phyloP scores from a whole-genome alignment of 2,888 invertebrate species.

The Agrilus mali region DNA sequence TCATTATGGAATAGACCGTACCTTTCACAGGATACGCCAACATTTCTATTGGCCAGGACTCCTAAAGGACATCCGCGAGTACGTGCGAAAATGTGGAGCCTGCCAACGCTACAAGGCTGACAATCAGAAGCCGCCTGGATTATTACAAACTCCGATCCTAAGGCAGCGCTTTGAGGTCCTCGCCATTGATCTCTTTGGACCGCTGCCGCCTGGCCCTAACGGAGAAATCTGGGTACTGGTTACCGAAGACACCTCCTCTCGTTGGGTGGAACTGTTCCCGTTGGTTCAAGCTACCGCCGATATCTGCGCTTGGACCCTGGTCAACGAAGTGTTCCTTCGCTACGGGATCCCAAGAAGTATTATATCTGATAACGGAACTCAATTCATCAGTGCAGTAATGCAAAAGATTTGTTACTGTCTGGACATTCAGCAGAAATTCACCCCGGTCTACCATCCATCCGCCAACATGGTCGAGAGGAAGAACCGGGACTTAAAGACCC shows the following conservation, averaged over 20 bases:
- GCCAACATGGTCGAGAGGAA: constrained; percentile 21
- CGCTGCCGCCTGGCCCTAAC: constrained; percentile 3
- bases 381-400: constrained; percentile 15
- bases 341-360: constrained; percentile 19
- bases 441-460: constrained; percentile 20
- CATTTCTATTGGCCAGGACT: no score
- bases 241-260: constrained; percentile 14
- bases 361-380: constrained; percentile 13
- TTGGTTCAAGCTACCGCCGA: constrained; percentile 14
- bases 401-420: constrained; percentile 15
- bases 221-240: constrained; percentile 15
- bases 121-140: constrained; percentile 23
- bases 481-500: constrained; percentile 16
- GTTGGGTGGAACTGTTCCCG: constrained; percentile 20
- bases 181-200: constrained; percentile 21
- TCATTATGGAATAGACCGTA: no score
- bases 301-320: constrained; percentile 10
- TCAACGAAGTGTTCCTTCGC: constrained; percentile 24
- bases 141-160: constrained; percentile 18
- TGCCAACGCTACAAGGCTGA: constrained; percentile 23
- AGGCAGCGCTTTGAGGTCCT: constrained; percentile 19
- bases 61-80: no score
- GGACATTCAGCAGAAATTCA: constrained; percentile 14
- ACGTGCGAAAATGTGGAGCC: no score
- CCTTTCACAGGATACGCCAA: no score